phyloP scores from a whole-genome alignment of 1,140 invertebrate species.

The Cotesia chilonis region DNA sequence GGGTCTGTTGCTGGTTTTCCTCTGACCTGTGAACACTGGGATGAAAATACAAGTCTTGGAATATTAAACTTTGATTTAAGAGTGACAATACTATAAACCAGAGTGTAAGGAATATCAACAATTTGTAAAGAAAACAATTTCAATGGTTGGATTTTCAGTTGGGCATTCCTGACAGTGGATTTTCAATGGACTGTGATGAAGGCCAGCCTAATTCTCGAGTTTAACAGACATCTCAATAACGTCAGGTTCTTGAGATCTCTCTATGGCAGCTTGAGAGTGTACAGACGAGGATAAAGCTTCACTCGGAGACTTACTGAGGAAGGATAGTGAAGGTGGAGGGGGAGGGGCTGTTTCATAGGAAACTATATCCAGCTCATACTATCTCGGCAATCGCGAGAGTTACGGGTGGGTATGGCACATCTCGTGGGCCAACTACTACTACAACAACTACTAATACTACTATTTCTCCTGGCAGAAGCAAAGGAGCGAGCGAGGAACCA shows the following conservation, averaged over 20 bases:
- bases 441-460: background rate
- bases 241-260: slow-evolving; percentile 46
- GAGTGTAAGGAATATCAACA: too few species aligned
- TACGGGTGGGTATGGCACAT: slow-evolving; percentile 25
- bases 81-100: slow-evolving; percentile 1
- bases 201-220: slow-evolving; percentile 52
- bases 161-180: background rate
- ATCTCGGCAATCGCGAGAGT: slow-evolving; percentile 56
- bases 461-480: slow-evolving; percentile 1
- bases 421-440: slow-evolving; percentile 7
- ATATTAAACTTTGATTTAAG: slow-evolving; percentile 65
- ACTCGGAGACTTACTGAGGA: too few species aligned
- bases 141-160: background rate
- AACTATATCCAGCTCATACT: slow-evolving; percentile 45
- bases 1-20: slow-evolving; percentile 43
- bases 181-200: slow-evolving; percentile 32
- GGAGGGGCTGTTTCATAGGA: background rate
- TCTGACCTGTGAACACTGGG: slow-evolving; percentile 32
- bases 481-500: slow-evolving; percentile 4
- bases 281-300: background rate
- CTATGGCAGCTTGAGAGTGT: slow-evolving; percentile 16
- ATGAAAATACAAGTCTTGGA: slow-evolving; percentile 61
- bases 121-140: background rate
- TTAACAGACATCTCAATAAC: slow-evolving; percentile 61
- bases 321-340: background rate